phyloP scores from a whole-genome alignment of 2,797 vertebrate genomes.

The Delichon dasypus region DNA sequence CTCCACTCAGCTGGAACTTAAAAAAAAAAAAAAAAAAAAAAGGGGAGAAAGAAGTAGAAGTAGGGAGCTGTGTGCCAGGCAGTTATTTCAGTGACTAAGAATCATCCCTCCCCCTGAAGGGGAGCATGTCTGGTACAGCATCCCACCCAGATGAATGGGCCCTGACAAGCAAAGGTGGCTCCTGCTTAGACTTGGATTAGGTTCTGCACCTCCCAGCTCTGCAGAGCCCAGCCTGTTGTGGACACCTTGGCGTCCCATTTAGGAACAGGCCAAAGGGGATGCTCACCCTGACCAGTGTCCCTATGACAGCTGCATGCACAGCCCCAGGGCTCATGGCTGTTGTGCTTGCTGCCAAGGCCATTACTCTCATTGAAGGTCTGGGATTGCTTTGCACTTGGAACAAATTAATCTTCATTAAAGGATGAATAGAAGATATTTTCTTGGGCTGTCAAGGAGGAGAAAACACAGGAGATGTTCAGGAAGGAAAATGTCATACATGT shows the following conservation, averaged over 20 bases:
- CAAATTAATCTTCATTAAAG: background rate
- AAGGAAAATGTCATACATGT: background rate
- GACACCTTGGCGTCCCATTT: background rate
- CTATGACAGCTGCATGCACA: background rate
- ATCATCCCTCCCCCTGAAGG: background rate
- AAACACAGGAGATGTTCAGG: background rate
- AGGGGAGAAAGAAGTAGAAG: background rate
- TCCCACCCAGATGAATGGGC: background rate
- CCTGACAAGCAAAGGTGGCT: background rate
- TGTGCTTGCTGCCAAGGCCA: accelerated
- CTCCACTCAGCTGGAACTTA: background rate
- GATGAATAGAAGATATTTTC: background rate
- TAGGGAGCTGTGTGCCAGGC: background rate
- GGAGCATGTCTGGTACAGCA: background rate
- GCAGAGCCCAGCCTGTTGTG: background rate
- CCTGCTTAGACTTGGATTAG: background rate
- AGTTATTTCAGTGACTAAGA: background rate
- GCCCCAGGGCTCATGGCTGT: background rate
- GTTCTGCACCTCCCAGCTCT: background rate
- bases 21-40: background rate
- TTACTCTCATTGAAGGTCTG: background rate
- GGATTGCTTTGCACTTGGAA: background rate
- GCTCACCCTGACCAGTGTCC: background rate
- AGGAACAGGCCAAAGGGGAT: background rate
- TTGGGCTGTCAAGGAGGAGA: background rate